Percentiles rank a stretch among this genome's conserved stretches.
These are phyloP conservation scores for Hippasteria phrygiana DNA, from an alignment of 53 echinoderm and acorn worm genomes.

Conservation along the genomic window DNA sequence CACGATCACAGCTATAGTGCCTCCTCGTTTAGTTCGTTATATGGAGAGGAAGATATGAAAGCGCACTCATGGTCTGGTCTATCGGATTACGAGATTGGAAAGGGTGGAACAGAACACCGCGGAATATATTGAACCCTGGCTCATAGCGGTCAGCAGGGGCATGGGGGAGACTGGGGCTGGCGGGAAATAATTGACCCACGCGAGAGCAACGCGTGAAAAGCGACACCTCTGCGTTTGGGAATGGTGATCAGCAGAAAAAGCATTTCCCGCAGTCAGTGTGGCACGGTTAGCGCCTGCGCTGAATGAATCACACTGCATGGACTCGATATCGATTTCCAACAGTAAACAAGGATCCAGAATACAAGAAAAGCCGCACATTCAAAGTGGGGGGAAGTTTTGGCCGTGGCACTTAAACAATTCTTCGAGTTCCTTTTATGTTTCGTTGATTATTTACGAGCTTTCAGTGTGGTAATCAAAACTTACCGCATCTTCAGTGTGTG, in stretches of 20 bases:
- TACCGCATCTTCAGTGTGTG: not conserved
- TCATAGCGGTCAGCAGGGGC: not conserved
- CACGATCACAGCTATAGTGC: not conserved
- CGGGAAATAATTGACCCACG: slow-evolving; percentile 34
- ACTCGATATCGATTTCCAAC: not conserved
- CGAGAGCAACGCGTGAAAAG: slow-evolving; percentile 25
- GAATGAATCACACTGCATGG: not conserved
- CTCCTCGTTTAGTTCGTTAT: not conserved
- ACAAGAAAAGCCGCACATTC: too few species aligned
- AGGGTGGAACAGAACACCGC: slow-evolving; percentile 27
- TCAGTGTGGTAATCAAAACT: too few species aligned
- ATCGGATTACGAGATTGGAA: slow-evolving; percentile 47
- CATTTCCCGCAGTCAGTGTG: not conserved
- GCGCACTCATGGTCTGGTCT: slow-evolving; percentile 14
- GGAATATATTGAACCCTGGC: slow-evolving; percentile 52
- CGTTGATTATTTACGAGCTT: too few species aligned
- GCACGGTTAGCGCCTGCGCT: not conserved
- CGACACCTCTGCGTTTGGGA: slow-evolving; percentile 19
- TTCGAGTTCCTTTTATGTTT: too few species aligned
- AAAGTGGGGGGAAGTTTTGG: too few species aligned
- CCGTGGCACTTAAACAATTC: too few species aligned
- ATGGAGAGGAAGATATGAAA: slow-evolving; percentile 16
- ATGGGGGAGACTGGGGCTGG: not conserved
- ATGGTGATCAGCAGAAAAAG: slow-evolving; percentile 31
- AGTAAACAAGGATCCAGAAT: not conserved